These are phyloP conservation scores for Rhizoglyphus robini DNA, from an alignment of 1,140 invertebrate genomes.

Conservation along the genomic window DNA sequence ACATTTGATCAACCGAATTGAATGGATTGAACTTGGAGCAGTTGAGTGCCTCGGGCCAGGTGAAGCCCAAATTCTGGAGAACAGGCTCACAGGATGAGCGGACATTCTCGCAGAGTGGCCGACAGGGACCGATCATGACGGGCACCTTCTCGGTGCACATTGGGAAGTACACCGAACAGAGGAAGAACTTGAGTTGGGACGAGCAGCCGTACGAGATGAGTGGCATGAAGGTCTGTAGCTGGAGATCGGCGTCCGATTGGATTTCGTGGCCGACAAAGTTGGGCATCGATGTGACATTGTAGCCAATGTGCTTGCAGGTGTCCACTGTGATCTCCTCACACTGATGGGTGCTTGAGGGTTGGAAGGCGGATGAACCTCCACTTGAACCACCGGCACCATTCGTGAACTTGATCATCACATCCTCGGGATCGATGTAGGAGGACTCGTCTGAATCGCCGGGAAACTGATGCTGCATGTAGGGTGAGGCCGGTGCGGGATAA, in stretches of 20 bases:
- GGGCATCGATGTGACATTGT: conserved; percentile 92
- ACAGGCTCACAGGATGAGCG: conserved; percentile 70
- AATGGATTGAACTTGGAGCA: conserved; percentile 75
- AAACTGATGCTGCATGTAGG: too few relatives aligned
- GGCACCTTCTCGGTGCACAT: conserved; percentile 47
- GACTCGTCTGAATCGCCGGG: too few relatives aligned
- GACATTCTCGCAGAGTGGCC: conserved; percentile 73
- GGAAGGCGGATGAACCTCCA: neutral
- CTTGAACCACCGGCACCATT: too few relatives aligned
- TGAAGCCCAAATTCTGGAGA: conserved; percentile 81
- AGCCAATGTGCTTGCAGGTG: conserved; percentile 77
- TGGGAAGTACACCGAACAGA: conserved; percentile 89
- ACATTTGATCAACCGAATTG: conserved; percentile 47
- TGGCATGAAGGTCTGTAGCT: conserved; percentile 84
- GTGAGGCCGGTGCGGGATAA: too few relatives aligned
- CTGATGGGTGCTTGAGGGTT: conserved; percentile 53
- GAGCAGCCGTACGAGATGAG: conserved; percentile 90
- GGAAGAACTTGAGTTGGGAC: conserved; percentile 79
- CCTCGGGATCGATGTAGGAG: too few relatives aligned
- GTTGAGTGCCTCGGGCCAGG: conserved; percentile 83
- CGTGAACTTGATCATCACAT: too few relatives aligned
- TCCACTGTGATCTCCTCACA: conserved; percentile 86
- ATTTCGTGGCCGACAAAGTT: conserved; percentile 81
- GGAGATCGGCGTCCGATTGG: conserved; percentile 85
- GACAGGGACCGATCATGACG: conserved; percentile 48